A percentile compares a stretch with the other conserved stretches of the same genome.
Conservation (phyloP, 2,797 vertebrate species). For the Danionella dracula region DNA sequence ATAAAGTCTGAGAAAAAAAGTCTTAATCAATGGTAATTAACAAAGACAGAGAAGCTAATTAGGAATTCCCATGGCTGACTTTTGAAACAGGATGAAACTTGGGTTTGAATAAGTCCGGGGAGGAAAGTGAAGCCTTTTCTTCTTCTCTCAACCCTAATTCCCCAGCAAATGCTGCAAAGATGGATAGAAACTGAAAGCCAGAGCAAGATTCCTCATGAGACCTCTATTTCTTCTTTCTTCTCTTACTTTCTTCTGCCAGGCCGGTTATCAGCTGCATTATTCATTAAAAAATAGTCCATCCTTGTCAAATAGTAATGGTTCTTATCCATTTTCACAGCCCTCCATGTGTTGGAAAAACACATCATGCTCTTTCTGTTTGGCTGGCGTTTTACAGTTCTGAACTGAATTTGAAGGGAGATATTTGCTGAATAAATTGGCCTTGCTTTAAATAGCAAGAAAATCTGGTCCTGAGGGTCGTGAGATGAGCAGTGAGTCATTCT, state of each 20-base stretch:
- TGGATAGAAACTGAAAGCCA: not conserved
- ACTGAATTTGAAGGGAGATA: slow-evolving; percentile 12
- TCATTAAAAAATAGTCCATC: slow-evolving; percentile 20
- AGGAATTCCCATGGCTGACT: not conserved
- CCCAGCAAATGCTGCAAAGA: slow-evolving; percentile 4
- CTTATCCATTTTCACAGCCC: not conserved
- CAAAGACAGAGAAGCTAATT: slow-evolving; percentile 19
- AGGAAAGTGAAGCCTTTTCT: not conserved
- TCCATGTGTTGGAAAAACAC: not conserved
- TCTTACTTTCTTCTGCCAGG: not conserved
- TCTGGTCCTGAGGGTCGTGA: not conserved
- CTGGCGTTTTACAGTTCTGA: not conserved
- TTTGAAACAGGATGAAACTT: slow-evolving; percentile 1
- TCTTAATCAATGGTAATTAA: slow-evolving; percentile 14
- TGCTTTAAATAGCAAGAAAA: slow-evolving; percentile 5
- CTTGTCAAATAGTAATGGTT: not conserved
- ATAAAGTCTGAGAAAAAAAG: not conserved
- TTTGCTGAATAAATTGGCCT: not conserved
- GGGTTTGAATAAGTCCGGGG: slow-evolving; percentile 3
- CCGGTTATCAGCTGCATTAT: slow-evolving; percentile 14
- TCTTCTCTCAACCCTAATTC: not conserved
- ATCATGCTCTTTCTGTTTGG: not conserved
- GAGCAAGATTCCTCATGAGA: slow-evolving; percentile 3
- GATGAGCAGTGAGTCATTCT: not conserved
- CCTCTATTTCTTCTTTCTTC: not conserved